Conservation (phyloP, 2,888 invertebrate genomes). For the Camponotus fellah region DNA sequence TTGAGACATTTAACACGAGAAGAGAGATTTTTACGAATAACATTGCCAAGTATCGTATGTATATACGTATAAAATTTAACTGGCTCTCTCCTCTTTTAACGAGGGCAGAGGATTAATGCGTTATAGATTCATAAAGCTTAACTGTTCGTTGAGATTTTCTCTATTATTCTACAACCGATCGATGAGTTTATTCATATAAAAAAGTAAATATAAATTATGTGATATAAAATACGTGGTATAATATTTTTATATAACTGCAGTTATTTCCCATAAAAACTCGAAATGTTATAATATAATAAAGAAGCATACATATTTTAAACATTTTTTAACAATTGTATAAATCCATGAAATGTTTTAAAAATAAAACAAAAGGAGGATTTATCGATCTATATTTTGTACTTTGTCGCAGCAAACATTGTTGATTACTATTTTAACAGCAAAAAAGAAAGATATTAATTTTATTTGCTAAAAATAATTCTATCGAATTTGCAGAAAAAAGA, state of each 20-base stretch:
- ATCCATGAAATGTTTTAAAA: slow-evolving; percentile 3
- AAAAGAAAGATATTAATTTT: not conserved
- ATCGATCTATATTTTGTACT: not conserved
- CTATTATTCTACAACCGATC: not conserved
- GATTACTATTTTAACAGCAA: not conserved
- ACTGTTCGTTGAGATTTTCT: not conserved
- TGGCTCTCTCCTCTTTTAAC: not conserved
- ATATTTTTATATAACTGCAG: not conserved
- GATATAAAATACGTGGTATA: not conserved
- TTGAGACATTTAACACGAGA: not conserved
- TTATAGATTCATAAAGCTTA: not conserved
- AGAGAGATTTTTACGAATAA: not conserved
- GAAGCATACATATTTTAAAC: not conserved
- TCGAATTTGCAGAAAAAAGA: not conserved
- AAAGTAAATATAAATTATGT: no score
- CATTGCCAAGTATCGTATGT: not conserved
- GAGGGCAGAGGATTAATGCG: not conserved
- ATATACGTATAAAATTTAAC: not conserved
- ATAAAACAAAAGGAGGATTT: not conserved
- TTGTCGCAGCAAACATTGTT: not conserved
- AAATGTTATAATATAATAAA: slow-evolving; percentile 18
- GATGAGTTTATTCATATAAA: not conserved
- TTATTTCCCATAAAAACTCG: not conserved
- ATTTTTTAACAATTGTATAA: not conserved
- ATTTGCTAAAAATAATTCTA: not conserved